phyloP scores from a whole-genome alignment of 2,113 vertebrate species.

The Rhegmatorhina hoffmannsi region DNA sequence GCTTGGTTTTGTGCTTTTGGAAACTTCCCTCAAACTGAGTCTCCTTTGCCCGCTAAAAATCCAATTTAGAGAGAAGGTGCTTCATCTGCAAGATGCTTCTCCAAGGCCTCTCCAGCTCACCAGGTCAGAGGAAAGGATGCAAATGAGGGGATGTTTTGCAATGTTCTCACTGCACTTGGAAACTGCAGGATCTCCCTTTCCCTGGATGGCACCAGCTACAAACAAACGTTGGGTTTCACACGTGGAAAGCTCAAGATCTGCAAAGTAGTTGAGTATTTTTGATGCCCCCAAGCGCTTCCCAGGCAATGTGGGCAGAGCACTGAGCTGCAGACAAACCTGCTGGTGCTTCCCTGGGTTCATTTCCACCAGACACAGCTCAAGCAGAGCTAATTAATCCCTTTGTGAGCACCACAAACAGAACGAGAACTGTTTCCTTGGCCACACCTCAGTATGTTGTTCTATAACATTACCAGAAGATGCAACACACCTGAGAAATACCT shows the following conservation, averaged over 20 bases:
- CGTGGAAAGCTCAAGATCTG: background rate
- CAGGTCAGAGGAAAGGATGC: background rate
- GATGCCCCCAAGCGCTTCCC: background rate
- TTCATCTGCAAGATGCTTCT: background rate
- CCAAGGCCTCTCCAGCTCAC: background rate
- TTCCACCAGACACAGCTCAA: background rate
- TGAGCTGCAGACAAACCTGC: background rate
- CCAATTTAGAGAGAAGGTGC: background rate
- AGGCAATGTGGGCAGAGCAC: rapidly evolving
- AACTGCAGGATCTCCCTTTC: background rate
- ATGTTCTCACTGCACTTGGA: background rate
- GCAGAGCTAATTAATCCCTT: background rate
- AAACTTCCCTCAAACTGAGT: background rate
- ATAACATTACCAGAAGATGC: background rate
- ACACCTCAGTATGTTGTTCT: background rate
- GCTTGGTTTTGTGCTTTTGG: slow-evolving; percentile 2
- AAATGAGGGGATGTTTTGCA: background rate
- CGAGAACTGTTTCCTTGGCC: background rate
- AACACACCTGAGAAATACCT: background rate
- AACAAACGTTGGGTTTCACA: background rate
- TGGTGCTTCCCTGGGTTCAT: background rate
- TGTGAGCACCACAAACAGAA: background rate
- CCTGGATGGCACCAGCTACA: background rate
- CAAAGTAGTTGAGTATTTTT: background rate
- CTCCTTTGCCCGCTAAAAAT: background rate